Evolutionary conservation across 2,888 invertebrate species (phyloP).

Genomic region (Rambutsinella grinnellia): DNA sequence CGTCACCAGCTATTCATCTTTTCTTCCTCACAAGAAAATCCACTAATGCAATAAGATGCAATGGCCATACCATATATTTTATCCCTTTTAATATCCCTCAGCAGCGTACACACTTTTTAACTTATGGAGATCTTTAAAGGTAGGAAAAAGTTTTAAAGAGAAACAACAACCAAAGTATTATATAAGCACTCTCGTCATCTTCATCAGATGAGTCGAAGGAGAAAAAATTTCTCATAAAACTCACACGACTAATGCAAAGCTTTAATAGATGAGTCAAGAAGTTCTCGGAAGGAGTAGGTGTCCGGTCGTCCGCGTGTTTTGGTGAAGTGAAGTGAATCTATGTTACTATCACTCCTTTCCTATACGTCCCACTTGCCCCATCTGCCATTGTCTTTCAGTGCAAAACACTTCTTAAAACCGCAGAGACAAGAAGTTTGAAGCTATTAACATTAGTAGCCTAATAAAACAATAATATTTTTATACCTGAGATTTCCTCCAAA

Average conservation of each 20-base stretch:
- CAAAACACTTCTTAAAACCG: background rate
- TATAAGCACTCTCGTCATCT: too few relatives aligned
- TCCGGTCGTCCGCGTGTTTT: constrained; percentile 9
- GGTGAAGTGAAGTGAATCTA: constrained; percentile 1
- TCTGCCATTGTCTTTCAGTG: background rate
- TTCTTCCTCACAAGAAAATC: too few relatives aligned
- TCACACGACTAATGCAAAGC: background rate
- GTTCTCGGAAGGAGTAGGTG: constrained; percentile 36
- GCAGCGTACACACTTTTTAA: too few relatives aligned
- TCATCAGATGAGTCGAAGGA: constrained; percentile 1
- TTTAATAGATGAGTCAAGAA: constrained; percentile 39
- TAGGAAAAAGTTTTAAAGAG: too few relatives aligned
- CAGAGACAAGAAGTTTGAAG: too few relatives aligned
- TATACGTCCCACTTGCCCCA: background rate
- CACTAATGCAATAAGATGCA: background rate
- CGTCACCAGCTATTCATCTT: background rate
- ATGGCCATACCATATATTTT: too few relatives aligned
- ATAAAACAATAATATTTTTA: too few relatives aligned
- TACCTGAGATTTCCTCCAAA: too few relatives aligned
- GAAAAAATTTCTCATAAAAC: constrained; percentile 16
- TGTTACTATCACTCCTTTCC: background rate
- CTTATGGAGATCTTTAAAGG: too few relatives aligned
- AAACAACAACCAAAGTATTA: too few relatives aligned
- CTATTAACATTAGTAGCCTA: too few relatives aligned
- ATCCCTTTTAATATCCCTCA: too few relatives aligned